Base-by-base conservation (phyloP, 2,888 invertebrate genomes). In the Limnephilus rhombicus region DNA sequence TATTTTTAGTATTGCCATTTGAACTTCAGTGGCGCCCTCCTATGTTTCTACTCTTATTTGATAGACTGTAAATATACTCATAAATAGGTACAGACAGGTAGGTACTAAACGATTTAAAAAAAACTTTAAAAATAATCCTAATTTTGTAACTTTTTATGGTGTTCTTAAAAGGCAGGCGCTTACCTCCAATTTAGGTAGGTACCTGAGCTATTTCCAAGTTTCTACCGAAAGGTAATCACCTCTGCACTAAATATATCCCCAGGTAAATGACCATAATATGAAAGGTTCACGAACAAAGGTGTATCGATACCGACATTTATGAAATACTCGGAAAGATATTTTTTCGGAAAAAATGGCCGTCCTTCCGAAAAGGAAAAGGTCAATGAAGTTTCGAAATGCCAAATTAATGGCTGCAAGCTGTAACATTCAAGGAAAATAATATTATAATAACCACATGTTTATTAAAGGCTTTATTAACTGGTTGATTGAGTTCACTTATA, bases 251-350 rank as follows among this genome's bases (percentile, higher is more conserved):
- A 37, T 83, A 18, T 34, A 83, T 34, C 83, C 24, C 37, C 83
- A 83, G 83, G 83, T 83, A 83, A 34, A 41, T 83, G 83, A 41
- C 83, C 34, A 83, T 83, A 68, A 83, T 83, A 24, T 83, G 9
- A 83, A 83, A 83, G 83, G 83, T 83, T 83, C 37, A 83, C 83
- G 37, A n/a, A 87, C 29, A 49, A 49, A 87, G 86, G 86, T 87
- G 53, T 49, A 31, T 45, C 53, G 45, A 49, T 49, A 53, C n/a
- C 53, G 45, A 49, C 49, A 24, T 87, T 87, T 87, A 87, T 87
- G 53, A 29, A 87, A 87, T 87, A 87, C 86, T 45, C 13, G 53
- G 86, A 87, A 87, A 45, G 41, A 86, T 34, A 45, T 41, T 34
- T 41, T 49, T 29, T 49, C 15, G 24, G n/a, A 87, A 53, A 87